Base-by-base conservation (phyloP, 1,140 invertebrate genomes). In the Muscidifurax raptorellus region DNA sequence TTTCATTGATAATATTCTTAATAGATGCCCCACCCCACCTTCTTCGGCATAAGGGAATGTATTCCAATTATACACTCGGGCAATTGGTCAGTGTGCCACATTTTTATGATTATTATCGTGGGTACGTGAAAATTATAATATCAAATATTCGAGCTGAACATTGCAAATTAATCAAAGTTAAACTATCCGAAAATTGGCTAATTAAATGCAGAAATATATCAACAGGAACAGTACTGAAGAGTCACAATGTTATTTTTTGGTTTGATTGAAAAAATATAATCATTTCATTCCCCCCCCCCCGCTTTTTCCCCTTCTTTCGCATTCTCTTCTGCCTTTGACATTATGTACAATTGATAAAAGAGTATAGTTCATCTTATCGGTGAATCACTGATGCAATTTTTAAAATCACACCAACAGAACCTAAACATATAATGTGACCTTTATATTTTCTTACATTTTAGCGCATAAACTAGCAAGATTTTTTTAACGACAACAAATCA, bases 251-350 rank as follows among this genome's bases (percentile, higher is more conserved):
- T 90, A n/a, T 59, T 92, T 89, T 91, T 90, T 92, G 89, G 91
- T 91, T 93, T 87, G 91, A 92, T 93, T 92, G 92, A 93, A 93
- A 92, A 93, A 93, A 93, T 93, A 93, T 92, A 93, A 92, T 92
- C 90, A 90, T 91, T 89, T 90, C 90, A 90, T 88, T 89, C 86
- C 90, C 91, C 89, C 85, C 90, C 90, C 85, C 87, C 87, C 59
- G 47, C 28, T 67, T 59, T 18, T 18, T 18, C 12, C 47, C 64
- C 22, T 71, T 75, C 79, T 85, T 66, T 85, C 86, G 80, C 86
- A 88, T 87, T 88, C 44, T 87, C 87, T 87, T 86, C 85, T n/a
- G n/a, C 89, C 83, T 90, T 88, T 89, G 89, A 91, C 86, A 90
- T 89, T 93, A 92, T 93, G 87, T 93, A 93, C 92, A 93, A 90